These are phyloP conservation scores for Hippocampus kuda DNA, from an alignment of 2,797 vertebrate species.

Conservation along the genomic window DNA sequence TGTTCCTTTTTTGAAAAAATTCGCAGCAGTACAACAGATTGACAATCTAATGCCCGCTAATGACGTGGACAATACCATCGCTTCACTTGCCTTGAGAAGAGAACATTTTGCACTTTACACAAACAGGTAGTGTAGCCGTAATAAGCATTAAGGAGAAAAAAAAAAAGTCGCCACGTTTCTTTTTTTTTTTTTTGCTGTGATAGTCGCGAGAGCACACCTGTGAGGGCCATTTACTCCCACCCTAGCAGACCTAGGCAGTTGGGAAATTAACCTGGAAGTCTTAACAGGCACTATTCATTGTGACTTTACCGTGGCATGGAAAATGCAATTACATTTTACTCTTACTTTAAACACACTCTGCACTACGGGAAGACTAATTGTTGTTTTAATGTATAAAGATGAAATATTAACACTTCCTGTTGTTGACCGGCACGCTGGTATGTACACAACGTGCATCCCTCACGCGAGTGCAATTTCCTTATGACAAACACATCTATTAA, in stretches of 20 bases:
- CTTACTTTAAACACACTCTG: slow-evolving; percentile 41
- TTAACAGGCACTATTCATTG: neutral
- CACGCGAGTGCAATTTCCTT: slow-evolving; percentile 22
- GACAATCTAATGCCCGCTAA: neutral
- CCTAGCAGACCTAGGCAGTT: neutral
- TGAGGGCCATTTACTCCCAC: neutral
- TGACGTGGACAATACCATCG: too few relatives aligned
- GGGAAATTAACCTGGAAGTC: neutral
- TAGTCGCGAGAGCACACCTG: neutral
- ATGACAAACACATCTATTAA: slow-evolving; percentile 42
- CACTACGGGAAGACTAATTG: slow-evolving; percentile 28
- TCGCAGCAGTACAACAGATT: too few relatives aligned
- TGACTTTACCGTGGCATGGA: too few relatives aligned
- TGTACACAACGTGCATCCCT: neutral
- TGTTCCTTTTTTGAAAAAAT: neutral
- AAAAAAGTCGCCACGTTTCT: fast-evolving
- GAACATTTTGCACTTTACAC: neutral
- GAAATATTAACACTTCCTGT: slow-evolving; percentile 48
- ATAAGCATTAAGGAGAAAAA: neutral
- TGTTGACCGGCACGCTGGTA: slow-evolving; percentile 25
- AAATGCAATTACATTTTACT: slow-evolving; percentile 9
- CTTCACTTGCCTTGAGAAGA: neutral
- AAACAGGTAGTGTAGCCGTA: neutral
- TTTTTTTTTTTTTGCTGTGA: neutral
- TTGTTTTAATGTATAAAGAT: slow-evolving; percentile 40